Evolutionary conservation across 2,888 invertebrate genomes (phyloP).

Genomic region (Hanleya hanleyi): DNA sequence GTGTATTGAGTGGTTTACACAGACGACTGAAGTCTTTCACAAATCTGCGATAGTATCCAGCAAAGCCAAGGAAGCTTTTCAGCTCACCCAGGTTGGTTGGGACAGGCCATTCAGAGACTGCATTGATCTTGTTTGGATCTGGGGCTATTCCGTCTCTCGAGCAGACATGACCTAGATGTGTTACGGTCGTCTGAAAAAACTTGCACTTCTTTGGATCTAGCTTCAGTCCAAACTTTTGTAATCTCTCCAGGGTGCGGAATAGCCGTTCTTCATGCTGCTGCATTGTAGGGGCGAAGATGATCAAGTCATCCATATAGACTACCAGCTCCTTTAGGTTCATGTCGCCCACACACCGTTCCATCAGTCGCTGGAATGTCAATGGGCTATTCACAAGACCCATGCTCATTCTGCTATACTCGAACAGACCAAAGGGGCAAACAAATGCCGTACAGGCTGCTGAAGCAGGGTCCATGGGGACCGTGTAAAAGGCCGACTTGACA

Average conservation of each 20-base stretch:
- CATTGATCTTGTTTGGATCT: neutral
- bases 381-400: conserved; percentile 4
- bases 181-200: neutral
- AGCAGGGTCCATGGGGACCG: neutral
- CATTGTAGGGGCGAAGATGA: neutral
- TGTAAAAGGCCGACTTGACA: neutral
- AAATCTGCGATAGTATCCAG: neutral
- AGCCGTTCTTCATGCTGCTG: neutral
- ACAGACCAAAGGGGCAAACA: neutral
- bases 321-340: neutral
- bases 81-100: neutral
- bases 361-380: neutral
- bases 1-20: neutral
- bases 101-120: neutral
- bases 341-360: neutral
- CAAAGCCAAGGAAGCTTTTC: neutral
- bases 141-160: neutral
- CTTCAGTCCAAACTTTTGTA: neutral
- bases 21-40: neutral
- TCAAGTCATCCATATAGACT: neutral
- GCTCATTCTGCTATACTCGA: neutral
- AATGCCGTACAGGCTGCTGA: neutral
- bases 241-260: neutral
- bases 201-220: neutral
- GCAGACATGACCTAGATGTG: neutral